A percentile compares a stretch with the other conserved stretches of the same genome.
Conservation (phyloP, 2,113 vertebrate genomes). For the Mustelus asterias region DNA sequence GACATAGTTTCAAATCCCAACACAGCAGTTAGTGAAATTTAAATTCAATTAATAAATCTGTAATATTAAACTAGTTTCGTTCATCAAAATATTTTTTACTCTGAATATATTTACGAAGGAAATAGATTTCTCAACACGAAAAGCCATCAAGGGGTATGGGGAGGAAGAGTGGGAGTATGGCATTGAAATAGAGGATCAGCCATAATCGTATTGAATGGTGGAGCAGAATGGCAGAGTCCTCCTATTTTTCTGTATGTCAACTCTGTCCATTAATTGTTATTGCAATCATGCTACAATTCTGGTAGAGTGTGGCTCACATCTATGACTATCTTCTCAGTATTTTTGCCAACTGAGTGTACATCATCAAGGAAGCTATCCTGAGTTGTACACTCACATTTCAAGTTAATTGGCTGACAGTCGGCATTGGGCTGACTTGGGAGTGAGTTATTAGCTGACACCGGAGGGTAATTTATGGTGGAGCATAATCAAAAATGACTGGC, state of each 20-base stretch:
- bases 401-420: not conserved
- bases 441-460: not conserved
- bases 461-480: not conserved
- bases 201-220: too few species aligned
- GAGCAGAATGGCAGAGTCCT: too few species aligned
- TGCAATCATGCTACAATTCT: not conserved
- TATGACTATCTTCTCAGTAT: not conserved
- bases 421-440: not conserved
- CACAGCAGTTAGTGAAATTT: too few species aligned
- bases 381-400: not conserved
- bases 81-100: too few species aligned
- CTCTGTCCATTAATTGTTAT: not conserved
- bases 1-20: too few species aligned
- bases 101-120: too few species aligned
- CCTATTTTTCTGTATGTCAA: not conserved
- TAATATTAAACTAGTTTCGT: too few species aligned
- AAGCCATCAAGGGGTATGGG: too few species aligned
- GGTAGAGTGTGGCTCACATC: not conserved
- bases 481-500: not conserved
- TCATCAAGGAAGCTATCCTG: not conserved
- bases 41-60: too few species aligned
- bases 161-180: too few species aligned
- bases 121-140: too few species aligned
- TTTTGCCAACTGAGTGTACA: not conserved
- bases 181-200: too few species aligned